These are phyloP conservation scores for Bos indicus DNA, from an alignment of 2,113 vertebrate species.

Conservation along the genomic window DNA sequence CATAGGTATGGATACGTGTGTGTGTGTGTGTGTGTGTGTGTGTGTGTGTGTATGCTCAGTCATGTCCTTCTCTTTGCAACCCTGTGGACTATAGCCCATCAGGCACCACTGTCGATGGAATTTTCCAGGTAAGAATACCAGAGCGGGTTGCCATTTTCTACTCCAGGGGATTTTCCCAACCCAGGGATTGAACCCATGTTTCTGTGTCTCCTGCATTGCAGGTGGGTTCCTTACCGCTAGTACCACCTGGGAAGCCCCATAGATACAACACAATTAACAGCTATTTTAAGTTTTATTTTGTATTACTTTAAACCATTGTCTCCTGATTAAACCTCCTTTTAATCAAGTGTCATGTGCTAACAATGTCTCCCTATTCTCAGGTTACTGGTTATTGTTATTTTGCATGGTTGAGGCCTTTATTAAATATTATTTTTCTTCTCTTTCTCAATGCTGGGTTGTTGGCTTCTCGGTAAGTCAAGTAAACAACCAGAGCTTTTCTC, in stretches of 20 bases:
- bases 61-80: neutral
- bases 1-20: neutral
- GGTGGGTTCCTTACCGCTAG: neutral
- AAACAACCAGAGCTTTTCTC: neutral
- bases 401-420: neutral
- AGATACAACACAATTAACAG: neutral
- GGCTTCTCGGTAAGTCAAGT: neutral
- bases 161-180: neutral
- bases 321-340: neutral
- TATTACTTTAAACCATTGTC: neutral
- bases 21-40: too few relatives aligned
- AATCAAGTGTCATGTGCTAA: neutral
- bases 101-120: neutral
- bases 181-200: neutral
- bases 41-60: neutral
- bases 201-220: neutral
- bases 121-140: neutral
- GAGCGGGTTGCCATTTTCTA: neutral
- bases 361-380: neutral
- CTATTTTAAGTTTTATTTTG: neutral
- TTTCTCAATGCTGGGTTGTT: neutral
- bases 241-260: neutral
- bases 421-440: slow-evolving; percentile 16
- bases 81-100: rapidly evolving
- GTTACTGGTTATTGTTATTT: neutral